These are phyloP conservation scores for Etheostoma spectabile DNA, from an alignment of 2,113 vertebrate species.

Conservation along the genomic window DNA sequence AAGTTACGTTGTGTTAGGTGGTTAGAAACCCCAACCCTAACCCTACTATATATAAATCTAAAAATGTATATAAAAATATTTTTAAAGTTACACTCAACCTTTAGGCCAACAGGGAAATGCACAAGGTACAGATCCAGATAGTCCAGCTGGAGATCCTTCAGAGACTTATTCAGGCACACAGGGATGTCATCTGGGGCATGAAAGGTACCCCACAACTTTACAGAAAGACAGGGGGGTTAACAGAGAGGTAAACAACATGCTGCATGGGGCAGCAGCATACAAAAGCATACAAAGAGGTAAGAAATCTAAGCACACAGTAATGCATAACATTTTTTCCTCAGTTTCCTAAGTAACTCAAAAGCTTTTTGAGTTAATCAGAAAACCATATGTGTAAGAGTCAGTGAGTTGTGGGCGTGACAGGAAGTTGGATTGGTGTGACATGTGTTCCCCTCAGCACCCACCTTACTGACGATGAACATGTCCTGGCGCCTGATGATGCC, in stretches of 20 bases:
- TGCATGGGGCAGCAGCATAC: neutral
- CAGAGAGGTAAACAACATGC: neutral
- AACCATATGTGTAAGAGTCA: too few relatives aligned
- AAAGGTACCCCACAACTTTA: slow-evolving; percentile 80
- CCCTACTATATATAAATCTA: too few relatives aligned
- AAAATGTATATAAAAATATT: neutral
- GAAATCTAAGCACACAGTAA: neutral
- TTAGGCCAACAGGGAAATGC: slow-evolving; percentile 83
- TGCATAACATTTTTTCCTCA: neutral
- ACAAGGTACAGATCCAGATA: slow-evolving; percentile 86
- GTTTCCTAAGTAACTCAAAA: too few relatives aligned
- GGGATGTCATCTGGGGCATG: slow-evolving; percentile 80
- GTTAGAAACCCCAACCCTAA: too few relatives aligned
- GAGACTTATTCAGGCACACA: slow-evolving; percentile 76
- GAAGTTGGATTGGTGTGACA: neutral
- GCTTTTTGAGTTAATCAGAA: too few relatives aligned
- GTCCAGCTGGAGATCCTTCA: slow-evolving; percentile 81
- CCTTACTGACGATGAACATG: slow-evolving; percentile 86
- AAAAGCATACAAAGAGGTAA: neutral
- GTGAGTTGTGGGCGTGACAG: neutral
- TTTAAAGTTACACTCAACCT: slow-evolving; percentile 66
- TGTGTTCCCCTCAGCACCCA: slow-evolving; percentile 30
- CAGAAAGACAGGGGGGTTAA: slow-evolving; percentile 1
- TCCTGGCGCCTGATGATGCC: slow-evolving; percentile 81
- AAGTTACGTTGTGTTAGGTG: too few relatives aligned